Conservation (phyloP, 2,797 vertebrate species). For the Platyrinchus mystaceus region DNA sequence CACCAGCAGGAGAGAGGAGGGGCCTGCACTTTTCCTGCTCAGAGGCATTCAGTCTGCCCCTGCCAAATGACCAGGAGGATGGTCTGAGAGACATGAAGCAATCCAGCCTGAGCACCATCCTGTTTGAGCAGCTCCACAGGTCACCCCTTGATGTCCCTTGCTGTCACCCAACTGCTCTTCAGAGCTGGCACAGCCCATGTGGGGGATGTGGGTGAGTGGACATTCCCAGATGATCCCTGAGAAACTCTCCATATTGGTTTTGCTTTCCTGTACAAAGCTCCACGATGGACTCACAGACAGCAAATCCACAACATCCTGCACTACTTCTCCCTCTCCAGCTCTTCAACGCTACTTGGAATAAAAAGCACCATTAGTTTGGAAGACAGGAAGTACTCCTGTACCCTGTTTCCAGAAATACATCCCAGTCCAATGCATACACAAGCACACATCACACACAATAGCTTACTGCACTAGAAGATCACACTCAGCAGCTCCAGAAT, state of each 20-base stretch:
- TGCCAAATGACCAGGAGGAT: neutral
- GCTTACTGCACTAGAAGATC: neutral
- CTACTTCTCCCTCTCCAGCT: neutral
- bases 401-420: neutral
- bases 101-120: neutral
- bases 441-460: neutral
- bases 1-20: neutral
- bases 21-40: neutral
- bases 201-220: fast-evolving
- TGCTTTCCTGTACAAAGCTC: neutral
- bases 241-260: fast-evolving
- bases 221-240: fast-evolving
- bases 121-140: neutral
- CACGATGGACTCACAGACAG: neutral
- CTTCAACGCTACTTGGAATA: neutral
- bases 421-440: neutral
- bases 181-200: neutral
- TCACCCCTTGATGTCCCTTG: neutral
- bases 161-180: neutral
- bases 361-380: neutral
- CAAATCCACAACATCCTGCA: neutral
- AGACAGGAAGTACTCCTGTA: neutral
- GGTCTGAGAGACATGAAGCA: fast-evolving
- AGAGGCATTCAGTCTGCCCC: fast-evolving
- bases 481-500: neutral